These are phyloP conservation scores for Xestoiulus laeticollis DNA, from an alignment of 2,888 invertebrate genomes.

Conservation along the genomic window DNA sequence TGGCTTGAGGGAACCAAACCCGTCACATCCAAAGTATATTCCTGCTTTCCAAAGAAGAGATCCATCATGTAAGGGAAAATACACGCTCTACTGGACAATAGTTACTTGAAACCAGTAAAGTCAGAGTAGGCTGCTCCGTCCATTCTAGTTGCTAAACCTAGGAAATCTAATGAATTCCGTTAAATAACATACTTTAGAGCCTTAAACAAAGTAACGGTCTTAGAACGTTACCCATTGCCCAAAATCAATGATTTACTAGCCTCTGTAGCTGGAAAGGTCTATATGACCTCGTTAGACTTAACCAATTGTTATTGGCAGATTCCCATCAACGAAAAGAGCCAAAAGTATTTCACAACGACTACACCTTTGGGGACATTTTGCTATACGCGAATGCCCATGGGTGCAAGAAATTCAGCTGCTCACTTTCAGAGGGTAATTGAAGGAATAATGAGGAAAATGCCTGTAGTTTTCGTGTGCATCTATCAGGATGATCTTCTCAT, in stretches of 20 bases:
- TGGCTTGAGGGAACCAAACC: too few relatives aligned
- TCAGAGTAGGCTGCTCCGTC: too few relatives aligned
- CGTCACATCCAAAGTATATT: too few relatives aligned
- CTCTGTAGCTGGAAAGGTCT: neutral
- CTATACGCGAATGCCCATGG: neutral
- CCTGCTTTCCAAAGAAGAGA: too few relatives aligned
- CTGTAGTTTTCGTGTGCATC: neutral
- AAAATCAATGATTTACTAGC: neutral
- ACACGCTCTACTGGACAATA: too few relatives aligned
- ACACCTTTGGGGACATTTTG: neutral
- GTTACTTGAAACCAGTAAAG: too few relatives aligned
- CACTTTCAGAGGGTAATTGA: neutral
- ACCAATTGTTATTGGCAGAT: neutral
- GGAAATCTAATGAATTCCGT: neutral
- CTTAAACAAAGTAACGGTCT: neutral
- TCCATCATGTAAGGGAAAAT: too few relatives aligned
- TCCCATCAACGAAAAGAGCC: neutral
- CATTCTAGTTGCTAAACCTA: neutral
- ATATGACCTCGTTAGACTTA: neutral
- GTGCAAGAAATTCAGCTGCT: neutral
- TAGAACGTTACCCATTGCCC: neutral
- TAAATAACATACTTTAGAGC: neutral
- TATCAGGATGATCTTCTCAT: neutral
- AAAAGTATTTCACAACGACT: neutral
- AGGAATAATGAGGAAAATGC: neutral